These are phyloP conservation scores for Drosophila neonasuta DNA, from an alignment of 2,888 invertebrate species.

Conservation along the genomic window DNA sequence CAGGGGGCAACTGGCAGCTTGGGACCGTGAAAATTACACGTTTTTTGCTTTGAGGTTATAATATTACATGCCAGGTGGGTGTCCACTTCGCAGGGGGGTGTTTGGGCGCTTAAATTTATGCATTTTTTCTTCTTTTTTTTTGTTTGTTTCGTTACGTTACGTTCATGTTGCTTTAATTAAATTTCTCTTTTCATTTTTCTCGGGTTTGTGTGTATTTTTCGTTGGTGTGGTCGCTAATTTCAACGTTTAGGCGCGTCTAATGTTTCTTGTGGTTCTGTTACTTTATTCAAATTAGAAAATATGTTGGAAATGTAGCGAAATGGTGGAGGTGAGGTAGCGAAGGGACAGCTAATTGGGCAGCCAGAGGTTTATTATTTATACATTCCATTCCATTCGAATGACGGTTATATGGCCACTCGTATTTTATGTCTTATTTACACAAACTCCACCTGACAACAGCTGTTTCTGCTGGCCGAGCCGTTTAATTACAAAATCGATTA, in stretches of 20 bases:
- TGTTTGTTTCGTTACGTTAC: conserved; percentile 9
- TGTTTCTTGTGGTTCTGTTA: conserved; percentile 59
- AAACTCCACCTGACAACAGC: conserved; percentile 49
- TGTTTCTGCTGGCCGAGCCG: conserved; percentile 28
- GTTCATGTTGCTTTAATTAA: conserved; percentile 71
- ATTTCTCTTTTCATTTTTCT: conserved; percentile 59
- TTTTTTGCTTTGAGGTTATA: conserved; percentile 65
- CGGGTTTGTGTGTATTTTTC: conserved; percentile 16
- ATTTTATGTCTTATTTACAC: conserved; percentile 61
- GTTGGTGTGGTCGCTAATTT: conserved; percentile 65
- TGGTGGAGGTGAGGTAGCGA: conserved; percentile 17
- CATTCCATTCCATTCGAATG: conserved; percentile 38
- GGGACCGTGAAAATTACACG: conserved; percentile 75
- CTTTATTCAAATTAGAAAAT: conserved; percentile 70
- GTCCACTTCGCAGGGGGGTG: conserved; percentile 21
- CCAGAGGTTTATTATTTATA: conserved; percentile 71
- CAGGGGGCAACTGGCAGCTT: conserved; percentile 45
- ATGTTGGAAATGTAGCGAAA: conserved; percentile 46
- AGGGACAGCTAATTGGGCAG: conserved; percentile 56
- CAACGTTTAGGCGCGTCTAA: conserved; percentile 72
- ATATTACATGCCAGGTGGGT: conserved; percentile 64
- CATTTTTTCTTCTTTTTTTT: conserved; percentile 47
- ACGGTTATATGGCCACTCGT: conserved; percentile 15
- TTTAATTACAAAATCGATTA: conserved; percentile 69
- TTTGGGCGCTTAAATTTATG: conserved; percentile 62